These are phyloP conservation scores for Loxodonta africana DNA, from an alignment of 2,113 vertebrate genomes.

Conservation along the genomic window DNA sequence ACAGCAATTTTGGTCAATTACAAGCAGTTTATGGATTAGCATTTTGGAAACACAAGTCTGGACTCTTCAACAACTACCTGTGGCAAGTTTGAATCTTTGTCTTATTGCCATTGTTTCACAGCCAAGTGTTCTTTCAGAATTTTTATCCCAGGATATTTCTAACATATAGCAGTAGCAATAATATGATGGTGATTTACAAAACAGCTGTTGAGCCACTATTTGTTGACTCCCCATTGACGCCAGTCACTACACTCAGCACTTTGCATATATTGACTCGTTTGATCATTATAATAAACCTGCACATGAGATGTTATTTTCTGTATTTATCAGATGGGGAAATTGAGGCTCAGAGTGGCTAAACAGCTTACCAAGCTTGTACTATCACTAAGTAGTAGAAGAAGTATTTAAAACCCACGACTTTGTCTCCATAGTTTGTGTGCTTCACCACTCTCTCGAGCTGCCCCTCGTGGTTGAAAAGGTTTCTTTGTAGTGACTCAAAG, in stretches of 20 bases:
- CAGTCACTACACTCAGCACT: background rate
- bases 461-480: background rate
- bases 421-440: background rate
- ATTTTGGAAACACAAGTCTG: background rate
- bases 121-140: background rate
- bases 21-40: background rate
- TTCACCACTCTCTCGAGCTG: background rate
- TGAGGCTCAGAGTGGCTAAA: background rate
- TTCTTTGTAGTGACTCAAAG: background rate
- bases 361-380: background rate
- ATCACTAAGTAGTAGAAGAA: background rate
- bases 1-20: background rate
- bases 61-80: background rate
- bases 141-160: background rate
- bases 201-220: background rate
- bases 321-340: constrained; percentile 4
- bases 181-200: background rate
- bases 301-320: background rate
- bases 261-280: background rate
- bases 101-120: background rate
- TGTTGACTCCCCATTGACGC: background rate
- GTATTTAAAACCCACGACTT: background rate
- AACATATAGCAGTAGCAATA: background rate
- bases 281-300: background rate
- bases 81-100: background rate